Conservation (phyloP, 2,888 invertebrate genomes). For the Syrista parreyssii region DNA sequence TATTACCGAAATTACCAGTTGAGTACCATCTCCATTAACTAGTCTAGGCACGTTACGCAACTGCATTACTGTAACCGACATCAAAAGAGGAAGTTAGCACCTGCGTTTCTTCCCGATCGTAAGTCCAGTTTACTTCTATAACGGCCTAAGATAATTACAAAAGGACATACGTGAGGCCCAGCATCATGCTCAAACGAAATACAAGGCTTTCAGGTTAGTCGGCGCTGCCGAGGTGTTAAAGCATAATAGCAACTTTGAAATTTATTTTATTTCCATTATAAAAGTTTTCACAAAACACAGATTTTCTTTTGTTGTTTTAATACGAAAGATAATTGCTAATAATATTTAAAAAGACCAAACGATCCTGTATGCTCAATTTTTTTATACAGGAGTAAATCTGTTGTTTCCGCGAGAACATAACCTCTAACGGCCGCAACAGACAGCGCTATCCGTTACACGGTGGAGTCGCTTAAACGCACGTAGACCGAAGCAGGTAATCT, state of each 20-base stretch:
- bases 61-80: neutral
- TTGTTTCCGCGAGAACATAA: neutral
- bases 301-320: neutral
- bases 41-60: neutral
- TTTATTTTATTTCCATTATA: neutral
- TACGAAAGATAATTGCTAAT: neutral
- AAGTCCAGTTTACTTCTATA: slow-evolving; percentile 20
- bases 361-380: neutral
- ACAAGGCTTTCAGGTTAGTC: neutral
- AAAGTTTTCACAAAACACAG: neutral
- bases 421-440: neutral
- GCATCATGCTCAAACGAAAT: neutral
- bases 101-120: slow-evolving; percentile 12
- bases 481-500: neutral
- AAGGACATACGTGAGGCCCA: neutral
- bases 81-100: slow-evolving; percentile 6
- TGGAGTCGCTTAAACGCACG: neutral
- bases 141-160: slow-evolving; percentile 42
- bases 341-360: neutral
- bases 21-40: neutral
- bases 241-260: neutral
- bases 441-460: neutral
- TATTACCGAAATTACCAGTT: slow-evolving; percentile 1
- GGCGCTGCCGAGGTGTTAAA: neutral
- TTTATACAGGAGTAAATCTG: neutral